Conservation (phyloP, 2,113 vertebrate species). For the Pseudorasbora parva region DNA sequence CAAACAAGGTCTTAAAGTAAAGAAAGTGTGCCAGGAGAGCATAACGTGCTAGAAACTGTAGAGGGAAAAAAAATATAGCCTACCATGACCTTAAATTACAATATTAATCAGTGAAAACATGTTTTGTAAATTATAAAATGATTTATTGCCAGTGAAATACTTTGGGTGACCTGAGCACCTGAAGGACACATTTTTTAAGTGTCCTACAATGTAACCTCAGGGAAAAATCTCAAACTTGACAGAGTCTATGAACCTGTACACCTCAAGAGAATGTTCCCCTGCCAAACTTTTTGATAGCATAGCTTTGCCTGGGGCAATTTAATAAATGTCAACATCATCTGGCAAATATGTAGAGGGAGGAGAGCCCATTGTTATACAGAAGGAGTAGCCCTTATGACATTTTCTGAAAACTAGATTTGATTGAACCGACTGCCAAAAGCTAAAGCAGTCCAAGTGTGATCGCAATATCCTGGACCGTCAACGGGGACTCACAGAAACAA, state of each 20-base stretch:
- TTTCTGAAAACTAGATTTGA: conserved; percentile 18
- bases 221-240: conserved; percentile 22
- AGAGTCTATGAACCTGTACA: conserved; percentile 1
- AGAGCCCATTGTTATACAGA: conserved; percentile 10
- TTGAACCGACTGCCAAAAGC: conserved; percentile 34
- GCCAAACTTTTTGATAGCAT: conserved; percentile 25
- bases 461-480: conserved; percentile 15
- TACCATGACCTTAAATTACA: neutral
- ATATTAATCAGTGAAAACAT: neutral
- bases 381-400: neutral
- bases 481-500: conserved; percentile 30
- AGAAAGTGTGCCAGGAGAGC: neutral
- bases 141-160: neutral
- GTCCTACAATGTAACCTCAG: neutral
- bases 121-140: neutral
- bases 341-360: conserved; percentile 25
- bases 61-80: neutral
- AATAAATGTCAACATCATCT: conserved; percentile 38
- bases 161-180: neutral
- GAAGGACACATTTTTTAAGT: conserved; percentile 3
- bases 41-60: neutral
- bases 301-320: conserved; percentile 27
- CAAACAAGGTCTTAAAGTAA: too few species aligned
- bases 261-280: conserved; percentile 26
- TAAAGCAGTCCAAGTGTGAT: conserved; percentile 1